phyloP scores from a whole-genome alignment of 2,888 invertebrate genomes.

The Asteroscopus sphinx region DNA sequence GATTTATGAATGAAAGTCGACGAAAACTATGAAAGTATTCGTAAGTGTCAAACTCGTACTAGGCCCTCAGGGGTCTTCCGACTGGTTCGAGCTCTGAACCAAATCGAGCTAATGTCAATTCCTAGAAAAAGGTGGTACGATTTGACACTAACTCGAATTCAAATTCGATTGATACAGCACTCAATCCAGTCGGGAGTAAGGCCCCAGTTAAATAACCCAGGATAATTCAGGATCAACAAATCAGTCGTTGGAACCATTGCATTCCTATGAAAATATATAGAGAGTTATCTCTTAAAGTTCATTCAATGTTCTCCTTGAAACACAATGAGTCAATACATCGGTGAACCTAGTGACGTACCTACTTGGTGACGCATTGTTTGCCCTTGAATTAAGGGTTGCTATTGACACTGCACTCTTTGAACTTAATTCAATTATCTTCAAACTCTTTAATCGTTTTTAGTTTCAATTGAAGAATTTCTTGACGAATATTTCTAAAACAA shows the following conservation, averaged over 20 bases:
- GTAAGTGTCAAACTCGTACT: no score
- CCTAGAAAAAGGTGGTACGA: no score
- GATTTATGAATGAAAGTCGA: no score
- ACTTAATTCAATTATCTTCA: slow-evolving; percentile 12
- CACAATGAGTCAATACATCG: not conserved
- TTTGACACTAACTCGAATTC: no score
- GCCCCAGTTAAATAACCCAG: slow-evolving; percentile 6
- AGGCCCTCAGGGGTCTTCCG: no score
- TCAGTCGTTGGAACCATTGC: no score
- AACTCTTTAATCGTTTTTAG: not conserved
- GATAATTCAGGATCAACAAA: slow-evolving; percentile 1
- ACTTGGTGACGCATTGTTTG: slow-evolving; percentile 20
- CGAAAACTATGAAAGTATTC: no score
- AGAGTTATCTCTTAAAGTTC: slow-evolving; percentile 10
- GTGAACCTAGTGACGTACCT: slow-evolving; percentile 33
- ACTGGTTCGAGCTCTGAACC: no score
- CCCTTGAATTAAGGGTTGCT: slow-evolving; percentile 34
- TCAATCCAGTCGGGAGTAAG: no score
- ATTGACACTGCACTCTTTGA: slow-evolving; percentile 21
- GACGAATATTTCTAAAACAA: not conserved
- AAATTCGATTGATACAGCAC: no score
- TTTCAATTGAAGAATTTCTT: not conserved
- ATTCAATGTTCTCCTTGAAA: slow-evolving; percentile 7
- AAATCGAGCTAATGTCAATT: no score
- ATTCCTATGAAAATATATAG: not conserved